Evolutionary conservation across 2,888 invertebrate genomes (phyloP).

Genomic region (Chrysolina haemoptera): DNA sequence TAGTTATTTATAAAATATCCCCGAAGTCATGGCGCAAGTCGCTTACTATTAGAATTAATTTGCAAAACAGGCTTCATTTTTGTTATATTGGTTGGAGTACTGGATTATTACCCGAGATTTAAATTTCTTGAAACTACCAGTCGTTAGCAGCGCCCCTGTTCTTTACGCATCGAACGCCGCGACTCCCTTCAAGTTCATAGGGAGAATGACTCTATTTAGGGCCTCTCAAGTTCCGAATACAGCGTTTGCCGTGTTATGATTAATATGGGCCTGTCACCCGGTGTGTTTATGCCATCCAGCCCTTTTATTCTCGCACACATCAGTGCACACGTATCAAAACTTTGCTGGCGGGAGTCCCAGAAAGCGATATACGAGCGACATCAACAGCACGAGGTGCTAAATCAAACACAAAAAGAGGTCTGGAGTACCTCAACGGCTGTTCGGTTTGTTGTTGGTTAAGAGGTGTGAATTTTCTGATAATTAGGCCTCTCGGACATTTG

Average conservation of each 20-base stretch:
- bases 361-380: constrained; percentile 40
- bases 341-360: constrained; percentile 63
- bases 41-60: too few species aligned
- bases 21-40: too few species aligned
- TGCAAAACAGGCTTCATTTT: too few species aligned
- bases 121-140: neutral
- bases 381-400: constrained; percentile 49
- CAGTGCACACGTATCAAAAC: constrained; percentile 70
- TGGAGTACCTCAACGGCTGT: constrained; percentile 45
- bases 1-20: too few species aligned
- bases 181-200: constrained; percentile 40
- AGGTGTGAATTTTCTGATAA: constrained; percentile 46
- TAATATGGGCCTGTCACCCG: constrained; percentile 64
- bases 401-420: constrained; percentile 47
- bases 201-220: constrained; percentile 62
- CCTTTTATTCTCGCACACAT: constrained; percentile 68
- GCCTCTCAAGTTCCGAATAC: constrained; percentile 58
- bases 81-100: too few species aligned
- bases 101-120: neutral
- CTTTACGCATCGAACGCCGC: constrained; percentile 22
- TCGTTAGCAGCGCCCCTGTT: constrained; percentile 31
- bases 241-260: constrained; percentile 65
- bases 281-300: constrained; percentile 66
- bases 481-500: constrained; percentile 4
- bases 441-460: constrained; percentile 48